Evolutionary conservation across 1,140 invertebrate genomes (phyloP).

Genomic region (Macrocentrus cingulum): DNA sequence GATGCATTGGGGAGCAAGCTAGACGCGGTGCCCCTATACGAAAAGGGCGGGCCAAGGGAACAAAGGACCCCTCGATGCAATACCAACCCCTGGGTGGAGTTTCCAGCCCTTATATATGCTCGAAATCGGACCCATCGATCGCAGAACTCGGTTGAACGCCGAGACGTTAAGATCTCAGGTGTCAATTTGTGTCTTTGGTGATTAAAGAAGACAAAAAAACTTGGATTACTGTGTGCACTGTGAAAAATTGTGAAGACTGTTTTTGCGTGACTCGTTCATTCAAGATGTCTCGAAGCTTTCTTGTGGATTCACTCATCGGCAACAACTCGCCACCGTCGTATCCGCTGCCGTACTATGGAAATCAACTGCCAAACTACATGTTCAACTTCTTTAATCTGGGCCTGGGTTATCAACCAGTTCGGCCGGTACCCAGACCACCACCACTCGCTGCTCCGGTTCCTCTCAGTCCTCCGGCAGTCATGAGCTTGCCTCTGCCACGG

Average conservation of each 20-base stretch:
- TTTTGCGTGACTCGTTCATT: slow-evolving; percentile 1
- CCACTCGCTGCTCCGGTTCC: slow-evolving; percentile 34
- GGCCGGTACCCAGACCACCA: slow-evolving; percentile 48
- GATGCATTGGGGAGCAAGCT: slow-evolving; percentile 3
- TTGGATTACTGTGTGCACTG: slow-evolving; percentile 19
- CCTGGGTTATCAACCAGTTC: slow-evolving; percentile 49
- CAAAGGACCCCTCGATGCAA: slow-evolving; percentile 37
- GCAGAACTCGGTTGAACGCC: slow-evolving; percentile 41
- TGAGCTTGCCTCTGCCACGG: slow-evolving; percentile 33
- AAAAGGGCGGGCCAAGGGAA: slow-evolving; percentile 48
- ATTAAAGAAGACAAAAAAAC: too few relatives aligned
- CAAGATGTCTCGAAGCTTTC: slow-evolving; percentile 73
- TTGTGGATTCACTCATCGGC: slow-evolving; percentile 73
- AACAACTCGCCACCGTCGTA: slow-evolving; percentile 59
- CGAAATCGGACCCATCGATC: slow-evolving; percentile 21
- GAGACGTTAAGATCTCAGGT: slow-evolving; percentile 28
- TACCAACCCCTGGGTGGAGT: slow-evolving; percentile 59
- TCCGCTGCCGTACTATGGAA: slow-evolving; percentile 49
- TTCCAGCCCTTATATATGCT: slow-evolving; percentile 44
- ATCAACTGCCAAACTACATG: slow-evolving; percentile 52
- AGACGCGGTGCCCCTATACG: slow-evolving; percentile 16
- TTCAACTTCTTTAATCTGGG: slow-evolving; percentile 54
- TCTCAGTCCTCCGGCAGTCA: slow-evolving; percentile 38
- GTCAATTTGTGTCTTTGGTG: too few relatives aligned
- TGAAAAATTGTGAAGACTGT: slow-evolving; percentile 1